These are phyloP conservation scores for Cephus rjabovi DNA, from an alignment of 2,888 invertebrate genomes.

Conservation along the genomic window DNA sequence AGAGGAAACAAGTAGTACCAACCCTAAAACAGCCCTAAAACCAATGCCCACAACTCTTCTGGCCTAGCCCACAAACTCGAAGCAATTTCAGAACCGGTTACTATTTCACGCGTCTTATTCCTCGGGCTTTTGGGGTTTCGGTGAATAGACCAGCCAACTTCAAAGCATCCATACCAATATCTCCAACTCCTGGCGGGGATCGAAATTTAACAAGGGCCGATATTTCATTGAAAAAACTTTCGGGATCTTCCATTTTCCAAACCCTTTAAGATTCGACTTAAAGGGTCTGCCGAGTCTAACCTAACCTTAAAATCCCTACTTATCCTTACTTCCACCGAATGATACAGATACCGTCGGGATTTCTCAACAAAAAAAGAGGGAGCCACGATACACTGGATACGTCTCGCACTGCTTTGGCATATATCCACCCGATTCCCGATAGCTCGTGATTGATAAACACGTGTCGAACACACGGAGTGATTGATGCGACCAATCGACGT, in stretches of 20 bases:
- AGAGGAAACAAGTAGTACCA: neutral
- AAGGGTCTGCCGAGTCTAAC: neutral
- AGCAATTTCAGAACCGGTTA: neutral
- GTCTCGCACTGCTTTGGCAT: slow-evolving; percentile 8
- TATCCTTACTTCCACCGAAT: slow-evolving; percentile 2
- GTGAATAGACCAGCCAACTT: neutral
- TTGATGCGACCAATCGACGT: slow-evolving; percentile 63
- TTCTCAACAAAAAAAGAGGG: neutral
- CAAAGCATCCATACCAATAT: neutral
- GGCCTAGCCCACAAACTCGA: neutral
- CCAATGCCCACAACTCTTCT: neutral
- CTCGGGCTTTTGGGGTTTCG: neutral
- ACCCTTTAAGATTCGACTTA: neutral
- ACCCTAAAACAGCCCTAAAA: neutral
- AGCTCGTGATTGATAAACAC: slow-evolving; percentile 61
- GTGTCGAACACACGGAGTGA: slow-evolving; percentile 54
- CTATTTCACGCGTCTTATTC: neutral
- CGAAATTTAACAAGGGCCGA: neutral
- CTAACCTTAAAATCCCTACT: neutral
- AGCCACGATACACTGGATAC: slow-evolving; percentile 5
- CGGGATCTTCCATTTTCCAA: neutral
- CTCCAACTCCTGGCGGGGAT: neutral
- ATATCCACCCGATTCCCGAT: slow-evolving; percentile 36
- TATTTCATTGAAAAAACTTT: neutral
- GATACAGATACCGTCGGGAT: neutral